Conservation (phyloP, 1,140 invertebrate genomes). For the Camponotus floridanus region DNA sequence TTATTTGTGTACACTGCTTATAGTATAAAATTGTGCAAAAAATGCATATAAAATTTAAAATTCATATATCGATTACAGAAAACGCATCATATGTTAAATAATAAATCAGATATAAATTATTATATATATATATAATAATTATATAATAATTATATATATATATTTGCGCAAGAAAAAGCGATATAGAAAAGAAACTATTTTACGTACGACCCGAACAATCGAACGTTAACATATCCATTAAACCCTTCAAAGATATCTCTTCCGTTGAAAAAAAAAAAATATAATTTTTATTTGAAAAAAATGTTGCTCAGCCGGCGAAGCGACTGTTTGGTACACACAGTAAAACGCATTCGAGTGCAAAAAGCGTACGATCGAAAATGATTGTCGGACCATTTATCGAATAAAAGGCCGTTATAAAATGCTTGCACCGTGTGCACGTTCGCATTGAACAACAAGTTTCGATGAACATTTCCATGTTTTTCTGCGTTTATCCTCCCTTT, state of each 20-base stretch:
- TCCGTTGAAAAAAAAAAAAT: conserved; percentile 4
- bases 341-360: conserved; percentile 9
- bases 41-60: neutral
- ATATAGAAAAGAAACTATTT: neutral
- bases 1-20: neutral
- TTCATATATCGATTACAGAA: neutral
- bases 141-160: neutral
- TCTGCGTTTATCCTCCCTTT: neutral
- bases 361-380: conserved; percentile 31
- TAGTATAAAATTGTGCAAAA: neutral
- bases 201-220: neutral
- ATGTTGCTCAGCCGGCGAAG: neutral
- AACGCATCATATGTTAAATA: neutral
- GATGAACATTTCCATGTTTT: conserved; percentile 51
- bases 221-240: no score
- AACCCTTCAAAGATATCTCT: neutral
- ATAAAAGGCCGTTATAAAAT: conserved; percentile 49
- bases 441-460: conserved; percentile 34
- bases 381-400: conserved; percentile 44
- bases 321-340: neutral
- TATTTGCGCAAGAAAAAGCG: neutral
- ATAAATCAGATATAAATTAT: neutral
- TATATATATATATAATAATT: no score
- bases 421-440: neutral
- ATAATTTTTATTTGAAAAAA: conserved; percentile 13